phyloP scores from a whole-genome alignment of 2,888 invertebrate species.

The Peribatodes rhomboidaria region DNA sequence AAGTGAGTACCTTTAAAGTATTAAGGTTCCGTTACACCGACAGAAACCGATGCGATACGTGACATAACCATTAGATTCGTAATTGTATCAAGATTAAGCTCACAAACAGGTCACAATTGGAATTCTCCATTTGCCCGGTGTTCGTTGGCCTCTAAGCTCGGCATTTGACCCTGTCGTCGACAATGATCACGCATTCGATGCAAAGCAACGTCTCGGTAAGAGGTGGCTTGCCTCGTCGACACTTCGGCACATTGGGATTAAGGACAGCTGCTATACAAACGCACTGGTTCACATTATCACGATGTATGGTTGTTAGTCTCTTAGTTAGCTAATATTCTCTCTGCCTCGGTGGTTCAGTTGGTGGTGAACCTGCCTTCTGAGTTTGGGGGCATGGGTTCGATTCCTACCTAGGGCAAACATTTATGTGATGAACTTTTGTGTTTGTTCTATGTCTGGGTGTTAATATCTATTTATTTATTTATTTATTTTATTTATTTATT shows the following conservation, averaged over 20 bases:
- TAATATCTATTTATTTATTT: background rate
- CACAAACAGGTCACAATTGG: constrained; percentile 23
- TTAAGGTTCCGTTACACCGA: background rate
- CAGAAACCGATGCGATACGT: constrained; percentile 24
- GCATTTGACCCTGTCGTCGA: constrained; percentile 43
- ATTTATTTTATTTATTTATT: too few species aligned
- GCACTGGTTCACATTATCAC: constrained; percentile 21
- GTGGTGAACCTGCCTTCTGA: too few species aligned
- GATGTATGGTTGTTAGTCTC: constrained; percentile 4
- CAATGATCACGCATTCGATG: constrained; percentile 39
- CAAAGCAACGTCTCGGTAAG: constrained; percentile 57
- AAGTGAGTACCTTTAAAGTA: constrained; percentile 1
- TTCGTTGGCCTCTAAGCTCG: constrained; percentile 40
- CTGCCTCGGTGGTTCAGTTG: too few species aligned
- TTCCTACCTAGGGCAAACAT: too few species aligned
- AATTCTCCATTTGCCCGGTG: constrained; percentile 24
- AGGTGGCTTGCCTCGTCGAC: constrained; percentile 73
- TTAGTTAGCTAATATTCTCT: background rate
- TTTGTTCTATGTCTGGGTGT: too few species aligned
- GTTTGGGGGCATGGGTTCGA: too few species aligned
- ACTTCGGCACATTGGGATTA: constrained; percentile 64
- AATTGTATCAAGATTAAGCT: constrained; percentile 25
- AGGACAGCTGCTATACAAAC: constrained; percentile 61
- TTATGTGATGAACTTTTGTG: too few species aligned
- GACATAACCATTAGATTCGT: constrained; percentile 24